These are phyloP conservation scores for Pavo muticus DNA, from an alignment of 2,113 vertebrate species.

Conservation along the genomic window DNA sequence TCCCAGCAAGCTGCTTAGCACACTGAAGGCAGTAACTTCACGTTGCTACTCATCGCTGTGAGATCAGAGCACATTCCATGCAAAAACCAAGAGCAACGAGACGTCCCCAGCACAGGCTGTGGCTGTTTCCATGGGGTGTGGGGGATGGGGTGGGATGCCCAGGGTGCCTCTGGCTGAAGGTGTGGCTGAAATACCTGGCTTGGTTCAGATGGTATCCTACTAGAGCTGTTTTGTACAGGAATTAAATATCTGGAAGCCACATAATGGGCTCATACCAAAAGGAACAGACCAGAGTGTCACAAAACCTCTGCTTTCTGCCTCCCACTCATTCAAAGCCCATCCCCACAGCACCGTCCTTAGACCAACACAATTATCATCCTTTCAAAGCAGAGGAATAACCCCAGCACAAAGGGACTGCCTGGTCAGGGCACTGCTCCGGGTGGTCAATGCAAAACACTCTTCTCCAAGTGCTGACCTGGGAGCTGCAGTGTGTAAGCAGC, in stretches of 20 bases:
- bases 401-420: background rate
- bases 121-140: accelerated
- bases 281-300: background rate
- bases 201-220: background rate
- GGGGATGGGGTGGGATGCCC: accelerated
- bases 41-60: background rate
- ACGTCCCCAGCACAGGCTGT: background rate
- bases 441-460: background rate
- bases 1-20: background rate
- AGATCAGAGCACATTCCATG: background rate
- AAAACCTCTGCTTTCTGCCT: background rate
- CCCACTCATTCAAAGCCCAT: background rate
- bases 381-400: background rate
- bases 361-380: background rate
- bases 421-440: background rate
- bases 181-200: background rate
- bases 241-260: background rate
- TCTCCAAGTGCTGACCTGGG: background rate
- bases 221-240: background rate
- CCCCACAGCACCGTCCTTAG: background rate
- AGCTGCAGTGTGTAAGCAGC: background rate
- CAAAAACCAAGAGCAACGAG: background rate
- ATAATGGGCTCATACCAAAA: background rate
- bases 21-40: background rate
- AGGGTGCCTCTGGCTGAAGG: background rate